phyloP scores from a whole-genome alignment of 1,140 invertebrate genomes.

The Ceratina australensis region DNA sequence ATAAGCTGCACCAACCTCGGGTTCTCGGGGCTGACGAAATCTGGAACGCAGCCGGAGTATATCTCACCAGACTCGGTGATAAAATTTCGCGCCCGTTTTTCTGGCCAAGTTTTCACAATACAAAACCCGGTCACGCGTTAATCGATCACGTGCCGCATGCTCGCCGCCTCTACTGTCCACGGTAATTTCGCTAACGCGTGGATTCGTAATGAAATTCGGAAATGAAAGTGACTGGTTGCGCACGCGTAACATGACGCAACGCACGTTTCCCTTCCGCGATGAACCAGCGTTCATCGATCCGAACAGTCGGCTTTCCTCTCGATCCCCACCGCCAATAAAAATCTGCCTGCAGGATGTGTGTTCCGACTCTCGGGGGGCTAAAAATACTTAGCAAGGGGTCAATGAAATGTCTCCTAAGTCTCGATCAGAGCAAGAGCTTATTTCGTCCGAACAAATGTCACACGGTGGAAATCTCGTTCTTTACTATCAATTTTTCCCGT shows the following conservation, averaged over 20 bases:
- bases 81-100: neutral
- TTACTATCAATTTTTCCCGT: too few relatives aligned
- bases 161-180: neutral
- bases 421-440: neutral
- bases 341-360: conserved; percentile 8
- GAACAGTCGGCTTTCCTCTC: conserved; percentile 24
- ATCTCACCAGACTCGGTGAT: neutral
- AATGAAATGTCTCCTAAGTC: neutral
- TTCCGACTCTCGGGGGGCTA: conserved; percentile 19
- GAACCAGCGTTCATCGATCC: conserved; percentile 29
- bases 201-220: neutral
- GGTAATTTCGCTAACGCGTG: neutral
- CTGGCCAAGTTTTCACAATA: neutral
- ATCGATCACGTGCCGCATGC: conserved; percentile 42
- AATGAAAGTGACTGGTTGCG: conserved; percentile 3
- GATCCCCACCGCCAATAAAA: conserved; percentile 35
- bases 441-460: too few relatives aligned
- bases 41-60: neutral
- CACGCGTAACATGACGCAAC: conserved; percentile 34
- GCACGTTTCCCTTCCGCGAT: neutral
- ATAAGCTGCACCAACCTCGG: conserved; percentile 30
- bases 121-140: neutral
- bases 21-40: conserved; percentile 56
- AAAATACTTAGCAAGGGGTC: conserved; percentile 21
- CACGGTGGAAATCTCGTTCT: too few relatives aligned